Conservation (phyloP, 2,113 vertebrate species). For the Caranx melampygus region DNA sequence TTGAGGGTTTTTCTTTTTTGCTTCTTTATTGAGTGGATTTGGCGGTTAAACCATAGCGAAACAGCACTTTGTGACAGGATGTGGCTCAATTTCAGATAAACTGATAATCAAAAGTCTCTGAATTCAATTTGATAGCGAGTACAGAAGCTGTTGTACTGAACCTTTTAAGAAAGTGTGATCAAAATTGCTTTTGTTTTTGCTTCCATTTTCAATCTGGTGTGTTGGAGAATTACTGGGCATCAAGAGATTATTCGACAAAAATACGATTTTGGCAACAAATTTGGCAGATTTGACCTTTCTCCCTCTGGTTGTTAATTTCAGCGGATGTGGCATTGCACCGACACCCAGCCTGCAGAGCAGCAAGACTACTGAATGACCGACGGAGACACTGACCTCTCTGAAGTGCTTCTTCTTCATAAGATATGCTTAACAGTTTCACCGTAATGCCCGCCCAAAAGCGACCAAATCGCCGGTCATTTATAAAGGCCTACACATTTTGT, state of each 20-base stretch:
- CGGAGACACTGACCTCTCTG: slow-evolving; percentile 37
- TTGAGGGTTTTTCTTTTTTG: slow-evolving; percentile 1
- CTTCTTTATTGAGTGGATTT: slow-evolving; percentile 43
- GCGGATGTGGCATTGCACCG: slow-evolving; percentile 33
- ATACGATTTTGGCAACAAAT: slow-evolving; percentile 82
- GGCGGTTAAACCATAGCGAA: slow-evolving; percentile 41
- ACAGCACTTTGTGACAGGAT: slow-evolving; percentile 65
- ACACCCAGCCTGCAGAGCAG: slow-evolving; percentile 20
- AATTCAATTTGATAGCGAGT: slow-evolving; percentile 11
- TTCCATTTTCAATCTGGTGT: slow-evolving; percentile 22
- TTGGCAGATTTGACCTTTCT: slow-evolving; percentile 73
- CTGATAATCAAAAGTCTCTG: slow-evolving; percentile 24
- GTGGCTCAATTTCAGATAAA: slow-evolving; percentile 62
- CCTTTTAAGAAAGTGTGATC: slow-evolving; percentile 7
- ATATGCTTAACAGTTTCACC: slow-evolving; percentile 80
- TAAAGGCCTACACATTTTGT: slow-evolving; percentile 66
- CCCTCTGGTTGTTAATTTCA: slow-evolving; percentile 42
- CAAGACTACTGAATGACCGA: not conserved
- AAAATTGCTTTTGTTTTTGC: slow-evolving; percentile 42
- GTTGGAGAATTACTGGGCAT: slow-evolving; percentile 26
- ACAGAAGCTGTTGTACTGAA: slow-evolving; percentile 6
- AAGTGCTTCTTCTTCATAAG: slow-evolving; percentile 83
- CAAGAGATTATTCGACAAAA: slow-evolving; percentile 43
- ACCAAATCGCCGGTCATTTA: slow-evolving; percentile 54
- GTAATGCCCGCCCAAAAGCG: slow-evolving; percentile 71